Percentiles rank a stretch among this genome's conserved stretches.
phyloP scores from a whole-genome alignment of 2,888 invertebrate species.

The Ametastegia equiseti region DNA sequence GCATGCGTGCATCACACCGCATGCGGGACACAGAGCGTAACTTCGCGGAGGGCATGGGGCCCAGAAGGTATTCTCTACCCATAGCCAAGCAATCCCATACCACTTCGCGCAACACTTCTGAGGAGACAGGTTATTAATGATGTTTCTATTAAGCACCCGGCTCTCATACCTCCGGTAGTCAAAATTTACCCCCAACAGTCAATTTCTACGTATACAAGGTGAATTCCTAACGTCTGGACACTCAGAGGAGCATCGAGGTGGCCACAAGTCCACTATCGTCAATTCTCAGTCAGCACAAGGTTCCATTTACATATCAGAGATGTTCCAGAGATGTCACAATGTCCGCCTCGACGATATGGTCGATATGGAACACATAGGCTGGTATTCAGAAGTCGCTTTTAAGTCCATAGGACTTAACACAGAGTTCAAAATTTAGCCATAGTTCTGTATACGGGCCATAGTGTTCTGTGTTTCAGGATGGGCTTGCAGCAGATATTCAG shows the following conservation, averaged over 20 bases:
- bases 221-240: too few species aligned
- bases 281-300: too few species aligned
- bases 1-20: constrained; percentile 54
- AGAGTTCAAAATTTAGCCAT: too few species aligned
- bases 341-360: too few species aligned
- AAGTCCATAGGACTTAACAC: too few species aligned
- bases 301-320: neutral
- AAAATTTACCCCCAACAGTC: constrained; percentile 17
- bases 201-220: constrained; percentile 16
- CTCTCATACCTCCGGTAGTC: constrained; percentile 1
- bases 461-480: too few species aligned
- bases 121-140: constrained; percentile 51
- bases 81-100: constrained; percentile 33
- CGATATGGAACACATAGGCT: too few species aligned
- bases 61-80: constrained; percentile 16
- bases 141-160: constrained; percentile 46
- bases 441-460: too few species aligned
- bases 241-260: too few species aligned
- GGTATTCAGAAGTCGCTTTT: too few species aligned
- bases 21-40: constrained; percentile 52
- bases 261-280: too few species aligned
- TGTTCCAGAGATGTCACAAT: neutral
- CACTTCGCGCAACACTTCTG: constrained; percentile 47
- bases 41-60: constrained; percentile 41
- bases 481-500: too few species aligned